phyloP scores from a whole-genome alignment of 2,113 vertebrate genomes.

The Istiophorus platypterus region DNA sequence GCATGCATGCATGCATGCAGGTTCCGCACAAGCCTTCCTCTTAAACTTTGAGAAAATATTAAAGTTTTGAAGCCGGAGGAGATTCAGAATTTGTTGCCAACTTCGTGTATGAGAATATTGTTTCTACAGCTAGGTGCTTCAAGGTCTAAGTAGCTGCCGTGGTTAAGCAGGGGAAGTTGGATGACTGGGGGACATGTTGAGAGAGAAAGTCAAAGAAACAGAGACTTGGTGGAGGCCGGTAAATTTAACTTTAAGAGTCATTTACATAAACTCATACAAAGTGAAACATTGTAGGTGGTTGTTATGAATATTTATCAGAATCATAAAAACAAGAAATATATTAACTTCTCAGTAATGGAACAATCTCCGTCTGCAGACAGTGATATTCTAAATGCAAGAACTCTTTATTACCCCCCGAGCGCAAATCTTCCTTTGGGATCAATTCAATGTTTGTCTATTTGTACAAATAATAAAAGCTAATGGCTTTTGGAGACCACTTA shows the following conservation, averaged over 20 bases:
- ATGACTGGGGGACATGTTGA: neutral
- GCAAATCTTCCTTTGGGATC: conserved; percentile 3
- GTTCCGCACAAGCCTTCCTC: too few species aligned
- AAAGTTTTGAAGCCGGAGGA: neutral
- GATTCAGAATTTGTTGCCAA: neutral
- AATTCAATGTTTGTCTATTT: conserved; percentile 15
- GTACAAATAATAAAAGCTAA: neutral
- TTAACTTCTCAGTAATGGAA: neutral
- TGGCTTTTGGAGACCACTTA: neutral
- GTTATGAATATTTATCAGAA: conserved; percentile 62
- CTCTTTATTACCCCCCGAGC: neutral
- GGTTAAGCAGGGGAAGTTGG: neutral
- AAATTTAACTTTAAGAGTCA: conserved; percentile 16
- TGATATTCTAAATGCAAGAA: neutral
- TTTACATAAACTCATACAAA: conserved; percentile 58
- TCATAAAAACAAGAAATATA: conserved; percentile 12
- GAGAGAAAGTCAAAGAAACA: conserved; percentile 18
- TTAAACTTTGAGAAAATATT: neutral
- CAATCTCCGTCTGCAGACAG: neutral
- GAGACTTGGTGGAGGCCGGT: conserved; percentile 30
- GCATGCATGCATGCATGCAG: neutral
- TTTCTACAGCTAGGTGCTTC: neutral
- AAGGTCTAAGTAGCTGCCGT: neutral
- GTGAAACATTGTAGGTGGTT: conserved; percentile 49
- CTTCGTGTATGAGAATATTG: neutral